phyloP scores from a whole-genome alignment of 2,888 invertebrate species.

The Drosophila lacicola region DNA sequence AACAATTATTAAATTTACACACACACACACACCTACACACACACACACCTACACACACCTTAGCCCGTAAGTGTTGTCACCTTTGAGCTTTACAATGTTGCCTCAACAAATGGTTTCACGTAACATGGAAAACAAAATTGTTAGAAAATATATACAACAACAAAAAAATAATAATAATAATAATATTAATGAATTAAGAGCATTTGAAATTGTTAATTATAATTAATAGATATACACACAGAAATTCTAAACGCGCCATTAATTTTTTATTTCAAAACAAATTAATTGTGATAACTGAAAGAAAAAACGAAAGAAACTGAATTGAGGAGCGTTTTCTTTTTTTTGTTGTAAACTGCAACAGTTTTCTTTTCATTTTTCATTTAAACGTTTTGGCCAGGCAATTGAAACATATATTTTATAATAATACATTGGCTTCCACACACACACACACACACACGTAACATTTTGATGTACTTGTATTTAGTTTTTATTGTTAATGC shows the following conservation, averaged over 20 bases:
- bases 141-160: constrained; percentile 56
- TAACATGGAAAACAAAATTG: constrained; percentile 66
- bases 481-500: constrained; percentile 51
- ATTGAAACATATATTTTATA: constrained; percentile 33
- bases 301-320: constrained; percentile 20
- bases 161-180: constrained; percentile 11
- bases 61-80: constrained; percentile 77
- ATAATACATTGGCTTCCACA: constrained; percentile 69
- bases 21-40: constrained; percentile 28
- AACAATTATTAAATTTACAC: constrained; percentile 48
- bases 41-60: constrained; percentile 16
- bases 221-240: constrained; percentile 35
- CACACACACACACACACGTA: constrained; percentile 16
- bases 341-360: constrained; percentile 56
- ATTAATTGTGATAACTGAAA: constrained; percentile 69
- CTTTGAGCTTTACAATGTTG: constrained; percentile 82
- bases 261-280: constrained; percentile 67
- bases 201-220: constrained; percentile 74
- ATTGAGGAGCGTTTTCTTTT: constrained; percentile 61
- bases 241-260: constrained; percentile 59
- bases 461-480: constrained; percentile 51
- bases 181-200: constrained; percentile 24
- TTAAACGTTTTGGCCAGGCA: constrained; percentile 24
- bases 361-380: constrained; percentile 34
- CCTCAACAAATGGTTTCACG: constrained; percentile 82